Evolutionary conservation across 2,888 invertebrate species (phyloP), one percentile per base, ranked within the genome.

Genomic region (Troides helena): DNA sequence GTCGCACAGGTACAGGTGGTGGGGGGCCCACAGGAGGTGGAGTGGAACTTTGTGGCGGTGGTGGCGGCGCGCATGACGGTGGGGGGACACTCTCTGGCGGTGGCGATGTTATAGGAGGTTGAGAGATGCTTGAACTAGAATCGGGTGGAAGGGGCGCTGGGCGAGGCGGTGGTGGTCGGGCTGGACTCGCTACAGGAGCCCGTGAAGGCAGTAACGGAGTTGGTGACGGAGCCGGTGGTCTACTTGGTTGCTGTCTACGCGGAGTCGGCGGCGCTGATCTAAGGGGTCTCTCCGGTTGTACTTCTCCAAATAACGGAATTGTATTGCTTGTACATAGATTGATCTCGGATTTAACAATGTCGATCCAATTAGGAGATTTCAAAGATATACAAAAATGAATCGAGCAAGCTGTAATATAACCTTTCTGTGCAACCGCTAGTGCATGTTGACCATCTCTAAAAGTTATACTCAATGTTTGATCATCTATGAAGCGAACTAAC

Each of bases 381-480:
- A 98, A 89, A 50, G 94, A 94, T 61, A 98, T 94, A 65, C 93
- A 93, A 53, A 98, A 88, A 64, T 94, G 94, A 72, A 95, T 92
- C 17, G 95, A 95, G 78, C 95, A 94, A 25, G 96, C 94, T 76
- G 94, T 93, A 57, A 95, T 94, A 70, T 87, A 85, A 17, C 90
- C 89, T 73, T 93, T 94, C 68, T 93, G 92, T 1, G 90, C 92
- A 1, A 97, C 97, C 71, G 95, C 95, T 30, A 99, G 86, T 5
- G 99, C 99, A 75, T 96, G 95, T 81, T 97, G 96, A 0, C 99
- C 98, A 80, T 97, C 97, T 76, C 97, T 94, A 84, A 99, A 98
- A 12, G 98, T 98, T 39, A 99, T 95, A 95, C 98, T 97, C 92
- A 99, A 95, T 21, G 97, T 96, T 68, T 87, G 85, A 59, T 93